Conservation (phyloP, 2,113 vertebrate genomes). For the Anoura caudifer region DNA sequence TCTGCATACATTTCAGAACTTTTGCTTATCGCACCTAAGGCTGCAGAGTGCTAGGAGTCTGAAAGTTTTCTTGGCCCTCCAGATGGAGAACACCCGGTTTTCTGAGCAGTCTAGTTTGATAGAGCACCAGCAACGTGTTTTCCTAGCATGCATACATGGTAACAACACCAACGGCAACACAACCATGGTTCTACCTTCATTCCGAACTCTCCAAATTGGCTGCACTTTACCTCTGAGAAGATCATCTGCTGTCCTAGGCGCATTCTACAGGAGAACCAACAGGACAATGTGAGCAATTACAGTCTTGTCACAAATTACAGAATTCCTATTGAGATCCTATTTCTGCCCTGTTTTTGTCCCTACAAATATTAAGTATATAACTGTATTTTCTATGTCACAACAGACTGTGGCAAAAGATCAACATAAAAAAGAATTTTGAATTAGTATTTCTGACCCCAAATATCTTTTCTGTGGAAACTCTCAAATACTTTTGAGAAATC, state of each 20-base stretch:
- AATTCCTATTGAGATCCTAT: neutral
- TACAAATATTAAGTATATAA: neutral
- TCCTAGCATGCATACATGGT: neutral
- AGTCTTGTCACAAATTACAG: neutral
- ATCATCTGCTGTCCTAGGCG: neutral
- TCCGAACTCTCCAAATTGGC: neutral
- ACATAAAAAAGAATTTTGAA: neutral
- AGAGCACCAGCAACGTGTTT: neutral
- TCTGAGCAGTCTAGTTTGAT: neutral
- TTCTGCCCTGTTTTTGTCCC: neutral
- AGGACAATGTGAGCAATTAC: neutral
- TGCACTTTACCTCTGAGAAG: neutral
- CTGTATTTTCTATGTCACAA: neutral
- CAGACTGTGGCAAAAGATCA: neutral
- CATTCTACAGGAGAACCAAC: neutral
- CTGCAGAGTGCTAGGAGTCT: neutral
- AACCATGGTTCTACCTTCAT: neutral
- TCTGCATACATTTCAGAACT: neutral
- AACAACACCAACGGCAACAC: neutral
- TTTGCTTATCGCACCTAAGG: neutral
- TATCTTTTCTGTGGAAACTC: neutral
- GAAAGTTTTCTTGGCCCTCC: neutral
- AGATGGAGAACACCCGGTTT: neutral
- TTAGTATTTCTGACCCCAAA: neutral
- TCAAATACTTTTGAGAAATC: neutral